Evolutionary conservation across 2,797 vertebrate genomes (phyloP).

Genomic region (Peromyscus melanophrys): DNA sequence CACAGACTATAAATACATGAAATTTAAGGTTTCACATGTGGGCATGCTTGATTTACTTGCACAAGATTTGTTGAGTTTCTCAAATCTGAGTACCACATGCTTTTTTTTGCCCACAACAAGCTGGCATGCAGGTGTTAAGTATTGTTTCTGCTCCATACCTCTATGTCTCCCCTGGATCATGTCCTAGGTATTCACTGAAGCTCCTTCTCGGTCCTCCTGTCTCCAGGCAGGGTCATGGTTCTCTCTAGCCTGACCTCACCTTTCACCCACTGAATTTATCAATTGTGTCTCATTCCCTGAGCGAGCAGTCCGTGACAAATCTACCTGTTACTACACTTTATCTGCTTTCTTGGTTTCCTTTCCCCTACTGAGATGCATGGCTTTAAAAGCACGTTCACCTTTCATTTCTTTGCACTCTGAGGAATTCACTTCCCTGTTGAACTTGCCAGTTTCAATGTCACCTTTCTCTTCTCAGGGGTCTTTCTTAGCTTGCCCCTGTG

Average conservation of each 20-base stretch:
- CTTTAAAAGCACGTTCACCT: neutral
- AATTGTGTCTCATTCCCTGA: accelerated
- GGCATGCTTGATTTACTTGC: neutral
- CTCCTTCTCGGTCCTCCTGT: neutral
- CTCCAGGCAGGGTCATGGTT: neutral
- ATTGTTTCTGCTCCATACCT: accelerated
- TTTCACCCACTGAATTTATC: neutral
- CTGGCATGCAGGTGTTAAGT: neutral
- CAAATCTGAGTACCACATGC: neutral
- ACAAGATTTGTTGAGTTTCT: neutral
- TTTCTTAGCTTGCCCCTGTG: accelerated
- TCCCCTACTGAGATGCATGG: accelerated
- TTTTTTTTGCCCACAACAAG: neutral
- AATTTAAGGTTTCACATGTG: neutral
- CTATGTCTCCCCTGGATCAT: accelerated
- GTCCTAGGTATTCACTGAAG: neutral
- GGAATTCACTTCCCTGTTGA: too few relatives aligned
- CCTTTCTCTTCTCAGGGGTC: accelerated
- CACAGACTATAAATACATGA: neutral
- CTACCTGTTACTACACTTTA: accelerated
- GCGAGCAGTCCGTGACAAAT: accelerated
- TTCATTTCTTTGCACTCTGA: accelerated
- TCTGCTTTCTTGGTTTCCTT: accelerated
- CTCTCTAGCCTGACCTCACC: neutral
- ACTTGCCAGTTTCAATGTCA: accelerated